These are phyloP conservation scores for Calameuta pallipes DNA, from an alignment of 2,888 invertebrate genomes.

Conservation along the genomic window DNA sequence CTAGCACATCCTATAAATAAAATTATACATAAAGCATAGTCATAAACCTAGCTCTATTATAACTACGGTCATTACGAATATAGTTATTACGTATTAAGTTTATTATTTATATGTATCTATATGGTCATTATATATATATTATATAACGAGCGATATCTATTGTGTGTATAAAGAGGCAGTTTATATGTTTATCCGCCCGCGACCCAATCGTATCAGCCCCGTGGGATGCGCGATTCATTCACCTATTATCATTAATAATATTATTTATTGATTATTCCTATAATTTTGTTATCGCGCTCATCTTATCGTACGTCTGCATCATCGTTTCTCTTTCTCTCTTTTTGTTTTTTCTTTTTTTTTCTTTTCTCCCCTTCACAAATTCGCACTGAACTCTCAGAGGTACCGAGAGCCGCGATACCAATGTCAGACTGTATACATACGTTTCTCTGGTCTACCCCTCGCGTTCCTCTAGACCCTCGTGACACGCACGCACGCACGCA, in stretches of 20 bases:
- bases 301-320: background rate
- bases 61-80: constrained; percentile 7
- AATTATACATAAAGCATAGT: constrained; percentile 28
- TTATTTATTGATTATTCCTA: constrained; percentile 23
- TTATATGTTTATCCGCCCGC: constrained; percentile 5
- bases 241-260: constrained; percentile 22
- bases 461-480: background rate
- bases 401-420: background rate
- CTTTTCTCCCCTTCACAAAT: background rate
- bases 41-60: constrained; percentile 16
- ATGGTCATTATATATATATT: constrained; percentile 25
- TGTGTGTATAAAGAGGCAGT: background rate
- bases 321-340: too few relatives aligned
- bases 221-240: constrained; percentile 18
- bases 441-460: background rate
- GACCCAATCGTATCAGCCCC: constrained; percentile 16
- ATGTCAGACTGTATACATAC: background rate
- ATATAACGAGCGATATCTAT: constrained; percentile 7
- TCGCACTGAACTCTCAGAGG: background rate
- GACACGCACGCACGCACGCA: background rate
- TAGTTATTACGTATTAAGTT: constrained; percentile 29
- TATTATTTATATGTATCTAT: constrained; percentile 33
- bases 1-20: constrained; percentile 13
- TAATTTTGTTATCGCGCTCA: background rate
- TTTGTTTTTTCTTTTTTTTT: background rate